phyloP scores from a whole-genome alignment of 2,113 vertebrate species.

The Saimiri boliviensis region DNA sequence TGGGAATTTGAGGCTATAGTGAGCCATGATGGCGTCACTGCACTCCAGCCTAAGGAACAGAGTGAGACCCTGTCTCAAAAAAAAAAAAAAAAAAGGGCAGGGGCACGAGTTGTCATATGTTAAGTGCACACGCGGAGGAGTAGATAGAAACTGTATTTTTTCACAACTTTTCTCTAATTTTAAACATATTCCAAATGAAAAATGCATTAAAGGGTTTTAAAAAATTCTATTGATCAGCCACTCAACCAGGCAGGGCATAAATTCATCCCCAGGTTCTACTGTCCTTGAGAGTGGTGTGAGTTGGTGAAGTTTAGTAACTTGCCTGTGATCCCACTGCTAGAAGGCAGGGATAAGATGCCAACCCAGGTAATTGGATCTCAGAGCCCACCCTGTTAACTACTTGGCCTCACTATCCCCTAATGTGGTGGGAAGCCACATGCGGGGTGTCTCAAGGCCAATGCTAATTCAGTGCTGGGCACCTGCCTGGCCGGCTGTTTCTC shows the following conservation, averaged over 20 bases:
- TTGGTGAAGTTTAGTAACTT: background rate
- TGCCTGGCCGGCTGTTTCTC: accelerated
- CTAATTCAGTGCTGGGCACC: background rate
- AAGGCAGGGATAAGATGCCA: background rate
- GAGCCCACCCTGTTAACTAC: background rate
- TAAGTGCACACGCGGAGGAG: no score
- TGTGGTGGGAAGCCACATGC: background rate
- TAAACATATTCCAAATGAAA: background rate
- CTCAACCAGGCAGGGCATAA: background rate
- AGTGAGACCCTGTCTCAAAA: no score
- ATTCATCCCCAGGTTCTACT: background rate
- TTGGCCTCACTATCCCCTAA: accelerated
- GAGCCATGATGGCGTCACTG: no score
- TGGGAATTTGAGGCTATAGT: no score
- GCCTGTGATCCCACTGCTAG: background rate
- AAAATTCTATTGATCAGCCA: background rate
- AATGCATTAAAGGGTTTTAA: background rate
- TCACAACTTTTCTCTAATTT: background rate
- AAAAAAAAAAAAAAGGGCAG: no score
- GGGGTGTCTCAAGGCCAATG: background rate
- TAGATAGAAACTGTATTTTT: no score
- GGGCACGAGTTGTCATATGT: no score
- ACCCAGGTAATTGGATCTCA: background rate
- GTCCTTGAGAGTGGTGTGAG: background rate
- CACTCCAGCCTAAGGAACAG: no score